These are phyloP conservation scores for Propithecus coquereli DNA, from an alignment of 2,113 vertebrate genomes.

Conservation along the genomic window DNA sequence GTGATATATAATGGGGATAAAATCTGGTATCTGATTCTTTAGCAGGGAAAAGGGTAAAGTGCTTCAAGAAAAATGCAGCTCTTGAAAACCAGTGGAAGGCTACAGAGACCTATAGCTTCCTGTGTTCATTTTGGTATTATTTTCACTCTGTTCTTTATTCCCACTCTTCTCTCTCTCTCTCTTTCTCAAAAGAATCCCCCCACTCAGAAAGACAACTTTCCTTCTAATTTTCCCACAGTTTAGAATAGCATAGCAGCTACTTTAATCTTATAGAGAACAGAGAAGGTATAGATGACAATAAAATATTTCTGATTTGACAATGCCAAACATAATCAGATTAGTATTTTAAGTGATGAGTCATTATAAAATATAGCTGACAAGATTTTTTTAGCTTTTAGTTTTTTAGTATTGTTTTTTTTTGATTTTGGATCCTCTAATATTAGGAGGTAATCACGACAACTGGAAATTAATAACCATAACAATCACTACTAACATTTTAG, in stretches of 20 bases:
- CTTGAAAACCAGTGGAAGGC: not conserved
- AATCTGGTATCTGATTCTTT: not conserved
- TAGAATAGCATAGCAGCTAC: not conserved
- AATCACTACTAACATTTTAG: constrained; percentile 25
- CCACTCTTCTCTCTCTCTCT: no score
- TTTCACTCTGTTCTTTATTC: not conserved
- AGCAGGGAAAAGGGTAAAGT: not conserved
- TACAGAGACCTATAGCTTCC: not conserved
- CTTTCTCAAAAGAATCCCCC: no score
- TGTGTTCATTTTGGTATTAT: not conserved
- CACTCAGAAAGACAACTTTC: not conserved
- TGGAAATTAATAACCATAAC: not conserved
- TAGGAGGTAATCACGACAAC: not conserved
- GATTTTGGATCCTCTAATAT: not conserved
- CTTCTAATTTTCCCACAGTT: not conserved
- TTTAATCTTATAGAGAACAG: not conserved
- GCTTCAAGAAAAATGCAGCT: not conserved
- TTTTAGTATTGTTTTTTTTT: not conserved
- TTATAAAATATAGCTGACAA: constrained; percentile 1
- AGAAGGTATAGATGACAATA: not conserved
- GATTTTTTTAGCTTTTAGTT: not conserved
- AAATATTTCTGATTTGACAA: constrained; percentile 35
- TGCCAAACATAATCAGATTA: not conserved
- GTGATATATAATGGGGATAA: not conserved
- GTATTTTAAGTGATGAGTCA: not conserved